These are phyloP conservation scores for Leptopilina syphax DNA, from an alignment of 2,888 invertebrate genomes.

Conservation along the genomic window DNA sequence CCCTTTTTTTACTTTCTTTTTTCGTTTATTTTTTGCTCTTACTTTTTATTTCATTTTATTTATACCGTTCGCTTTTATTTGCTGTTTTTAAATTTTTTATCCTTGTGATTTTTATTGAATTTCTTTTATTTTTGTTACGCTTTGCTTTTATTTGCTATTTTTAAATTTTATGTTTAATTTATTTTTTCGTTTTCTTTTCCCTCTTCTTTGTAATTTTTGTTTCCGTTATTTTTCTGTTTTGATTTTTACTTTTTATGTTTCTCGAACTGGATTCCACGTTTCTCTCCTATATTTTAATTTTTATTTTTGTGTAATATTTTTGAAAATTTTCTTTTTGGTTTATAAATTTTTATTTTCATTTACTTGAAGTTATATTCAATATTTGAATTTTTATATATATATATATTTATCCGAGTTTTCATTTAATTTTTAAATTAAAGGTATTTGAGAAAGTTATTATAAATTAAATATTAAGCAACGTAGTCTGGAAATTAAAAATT, in stretches of 20 bases:
- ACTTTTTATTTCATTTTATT: background rate
- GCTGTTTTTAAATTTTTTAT: background rate
- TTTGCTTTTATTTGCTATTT: constrained; percentile 8
- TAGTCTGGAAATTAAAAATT: too few relatives aligned
- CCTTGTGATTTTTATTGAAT: background rate
- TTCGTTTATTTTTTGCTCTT: background rate
- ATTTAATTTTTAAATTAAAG: too few relatives aligned
- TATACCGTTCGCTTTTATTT: background rate
- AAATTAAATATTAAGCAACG: too few relatives aligned
- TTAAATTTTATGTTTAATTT: background rate
- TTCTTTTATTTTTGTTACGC: background rate
- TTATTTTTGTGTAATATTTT: background rate
- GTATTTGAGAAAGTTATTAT: too few relatives aligned
- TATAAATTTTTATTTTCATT: too few relatives aligned
- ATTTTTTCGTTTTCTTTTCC: background rate
- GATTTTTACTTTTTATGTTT: background rate
- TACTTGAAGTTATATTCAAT: background rate
- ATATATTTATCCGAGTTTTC: too few relatives aligned
- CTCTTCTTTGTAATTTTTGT: background rate
- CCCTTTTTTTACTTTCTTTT: background rate
- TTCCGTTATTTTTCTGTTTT: background rate
- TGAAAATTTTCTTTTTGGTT: background rate
- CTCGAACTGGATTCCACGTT: background rate
- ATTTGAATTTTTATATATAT: too few relatives aligned
- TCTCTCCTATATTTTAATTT: background rate